Evolutionary conservation across 2,797 vertebrate species (phyloP).

Genomic region (Hemibagrus guttatus): DNA sequence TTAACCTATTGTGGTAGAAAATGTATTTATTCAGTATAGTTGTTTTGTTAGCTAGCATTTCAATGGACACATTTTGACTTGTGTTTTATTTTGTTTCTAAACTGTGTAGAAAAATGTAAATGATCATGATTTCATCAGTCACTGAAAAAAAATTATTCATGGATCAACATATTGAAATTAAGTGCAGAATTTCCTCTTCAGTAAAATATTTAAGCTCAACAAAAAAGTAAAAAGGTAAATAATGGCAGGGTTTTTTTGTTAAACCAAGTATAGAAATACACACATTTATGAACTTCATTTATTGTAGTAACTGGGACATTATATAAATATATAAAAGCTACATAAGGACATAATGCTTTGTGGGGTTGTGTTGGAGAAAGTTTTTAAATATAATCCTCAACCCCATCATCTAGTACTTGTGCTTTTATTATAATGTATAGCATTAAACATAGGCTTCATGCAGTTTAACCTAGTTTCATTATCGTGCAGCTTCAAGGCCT

Average conservation of each 20-base stretch:
- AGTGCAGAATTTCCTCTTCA: background rate
- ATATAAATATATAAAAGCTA: background rate
- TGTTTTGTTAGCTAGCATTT: background rate
- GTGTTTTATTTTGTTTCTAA: background rate
- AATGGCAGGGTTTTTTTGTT: background rate
- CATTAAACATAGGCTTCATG: background rate
- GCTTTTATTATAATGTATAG: background rate
- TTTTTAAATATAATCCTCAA: background rate
- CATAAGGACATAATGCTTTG: background rate
- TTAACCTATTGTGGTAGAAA: background rate
- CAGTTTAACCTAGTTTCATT: constrained; percentile 14
- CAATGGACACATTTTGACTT: background rate
- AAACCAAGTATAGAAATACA: background rate
- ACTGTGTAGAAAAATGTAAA: background rate
- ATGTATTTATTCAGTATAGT: background rate
- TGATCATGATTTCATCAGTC: background rate
- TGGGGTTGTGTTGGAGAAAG: background rate
- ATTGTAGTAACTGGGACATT: background rate
- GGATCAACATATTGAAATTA: background rate
- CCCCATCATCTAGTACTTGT: background rate
- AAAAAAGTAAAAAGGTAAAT: background rate
- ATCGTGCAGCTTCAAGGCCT: background rate
- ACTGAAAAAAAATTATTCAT: background rate
- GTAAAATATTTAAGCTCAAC: background rate
- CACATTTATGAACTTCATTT: too few species aligned